Conservation (phyloP, 2,797 vertebrate species). For the Mus spretus region DNA sequence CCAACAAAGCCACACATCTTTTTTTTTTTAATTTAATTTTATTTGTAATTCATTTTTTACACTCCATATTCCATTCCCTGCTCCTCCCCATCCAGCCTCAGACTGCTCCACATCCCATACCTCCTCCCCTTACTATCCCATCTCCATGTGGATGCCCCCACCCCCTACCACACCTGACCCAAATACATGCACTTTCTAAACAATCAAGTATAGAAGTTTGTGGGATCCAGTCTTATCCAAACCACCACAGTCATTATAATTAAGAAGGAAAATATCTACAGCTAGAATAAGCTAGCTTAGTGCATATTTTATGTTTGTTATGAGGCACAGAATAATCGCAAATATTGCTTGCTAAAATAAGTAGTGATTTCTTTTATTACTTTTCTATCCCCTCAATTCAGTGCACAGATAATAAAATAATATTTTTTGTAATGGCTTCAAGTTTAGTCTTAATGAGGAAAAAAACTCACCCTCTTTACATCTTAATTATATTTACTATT, state of each 20-base stretch:
- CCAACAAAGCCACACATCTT: background rate
- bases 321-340: background rate
- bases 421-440: conserved; percentile 3
- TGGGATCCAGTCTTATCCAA: background rate
- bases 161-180: too few relatives aligned
- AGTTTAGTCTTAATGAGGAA: background rate
- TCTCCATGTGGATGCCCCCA: too few relatives aligned
- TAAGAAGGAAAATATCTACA: background rate
- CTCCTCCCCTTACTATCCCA: too few relatives aligned
- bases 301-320: background rate
- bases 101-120: too few relatives aligned
- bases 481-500: background rate
- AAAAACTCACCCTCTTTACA: background rate
- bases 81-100: too few relatives aligned
- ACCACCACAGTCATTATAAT: background rate
- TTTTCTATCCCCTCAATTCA: background rate
- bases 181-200: background rate
- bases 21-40: too few relatives aligned
- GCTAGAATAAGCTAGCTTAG: background rate
- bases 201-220: background rate
- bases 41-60: too few relatives aligned
- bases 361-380: background rate
- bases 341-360: conserved; percentile 1
- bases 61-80: too few relatives aligned
- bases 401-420: background rate